Conservation (phyloP, 2,888 invertebrate genomes). For the Noctua comes region DNA sequence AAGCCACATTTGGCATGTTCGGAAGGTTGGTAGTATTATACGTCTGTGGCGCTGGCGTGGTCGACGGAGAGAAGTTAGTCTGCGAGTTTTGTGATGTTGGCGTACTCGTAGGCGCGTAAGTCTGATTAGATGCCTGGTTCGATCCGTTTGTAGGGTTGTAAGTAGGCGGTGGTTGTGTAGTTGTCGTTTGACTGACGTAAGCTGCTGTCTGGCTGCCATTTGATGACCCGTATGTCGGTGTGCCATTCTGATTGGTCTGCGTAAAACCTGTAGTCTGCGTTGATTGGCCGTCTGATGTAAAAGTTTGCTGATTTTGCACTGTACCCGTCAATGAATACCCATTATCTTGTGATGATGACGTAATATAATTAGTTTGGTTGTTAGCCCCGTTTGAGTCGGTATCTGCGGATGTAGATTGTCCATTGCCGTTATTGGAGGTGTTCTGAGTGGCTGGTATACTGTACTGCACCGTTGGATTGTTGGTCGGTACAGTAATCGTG, state of each 20-base stretch:
- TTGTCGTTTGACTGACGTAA: slow-evolving; percentile 77
- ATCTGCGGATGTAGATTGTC: slow-evolving; percentile 76
- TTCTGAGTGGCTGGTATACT: slow-evolving; percentile 77
- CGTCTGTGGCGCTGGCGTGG: slow-evolving; percentile 83
- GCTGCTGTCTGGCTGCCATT: slow-evolving; percentile 76
- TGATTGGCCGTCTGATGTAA: slow-evolving; percentile 76
- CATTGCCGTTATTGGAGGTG: slow-evolving; percentile 79
- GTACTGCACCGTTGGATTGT: slow-evolving; percentile 82
- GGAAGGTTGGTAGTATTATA: slow-evolving; percentile 79
- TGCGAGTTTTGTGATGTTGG: slow-evolving; percentile 80
- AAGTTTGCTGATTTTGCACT: slow-evolving; percentile 79
- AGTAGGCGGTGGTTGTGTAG: slow-evolving; percentile 78
- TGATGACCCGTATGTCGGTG: slow-evolving; percentile 76
- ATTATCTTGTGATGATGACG: slow-evolving; percentile 85
- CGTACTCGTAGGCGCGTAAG: slow-evolving; percentile 75
- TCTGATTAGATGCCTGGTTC: slow-evolving; percentile 75
- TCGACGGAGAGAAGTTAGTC: slow-evolving; percentile 83
- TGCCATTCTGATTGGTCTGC: slow-evolving; percentile 74
- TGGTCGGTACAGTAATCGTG: slow-evolving; percentile 77
- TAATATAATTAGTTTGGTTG: slow-evolving; percentile 85
- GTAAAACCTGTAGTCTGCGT: slow-evolving; percentile 78
- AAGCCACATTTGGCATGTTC: slow-evolving; percentile 81
- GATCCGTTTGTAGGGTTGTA: slow-evolving; percentile 81
- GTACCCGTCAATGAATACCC: slow-evolving; percentile 76
- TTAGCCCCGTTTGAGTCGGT: slow-evolving; percentile 78